Evolutionary conservation across 2,888 invertebrate genomes (phyloP), one percentile per base, ranked within the genome.

Genomic region (Pyrgus malvae): DNA sequence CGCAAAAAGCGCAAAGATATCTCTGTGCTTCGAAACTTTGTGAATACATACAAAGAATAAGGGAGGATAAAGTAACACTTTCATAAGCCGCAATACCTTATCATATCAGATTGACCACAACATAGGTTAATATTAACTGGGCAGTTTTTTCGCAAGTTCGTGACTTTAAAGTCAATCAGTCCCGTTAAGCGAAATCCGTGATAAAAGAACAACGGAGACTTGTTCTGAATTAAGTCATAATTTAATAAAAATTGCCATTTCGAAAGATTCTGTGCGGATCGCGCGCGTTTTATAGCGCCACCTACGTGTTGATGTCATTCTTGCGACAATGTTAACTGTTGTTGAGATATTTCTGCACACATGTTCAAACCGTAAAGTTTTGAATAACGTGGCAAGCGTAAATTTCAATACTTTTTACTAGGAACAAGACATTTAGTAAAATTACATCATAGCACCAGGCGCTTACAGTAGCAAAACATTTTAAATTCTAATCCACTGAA

Each of bases 181-280:
- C 76, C 82, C 80, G 83, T 83, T 85, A 80, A 70, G 67, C 69
- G 69, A 74, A 70, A 72, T 63, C 64, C 65, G 76, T 73, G 74
- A 79, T 78, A 76, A 77, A 75, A 73, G 64, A 71, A 79, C 76
- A 78, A 78, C 76, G 71, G 76, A 78, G 72, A 77, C 69, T 68
- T 72, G 74, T 78, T 72, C 76, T 68, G 74, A 86, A 88, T 89
- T 87, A 86, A 89, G 87, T 82, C 82, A 88, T 87, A 85, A 83
- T 74, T 87, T 86, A 82, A 78, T 70, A 75, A 77, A 72, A 78
- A 83, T 76, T 77, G 69, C 66, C 72, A 74, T 82, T 85, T 80
- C 78, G 80, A 80, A 84, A 83, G 75, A 72, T 76, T 74, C 73
- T 70, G 76, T 76, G 78, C 71, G 67, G 72, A 68, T 68, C 69